Conservation (phyloP, 1,140 invertebrate species). For the Carcinoscorpius rotundicauda region DNA sequence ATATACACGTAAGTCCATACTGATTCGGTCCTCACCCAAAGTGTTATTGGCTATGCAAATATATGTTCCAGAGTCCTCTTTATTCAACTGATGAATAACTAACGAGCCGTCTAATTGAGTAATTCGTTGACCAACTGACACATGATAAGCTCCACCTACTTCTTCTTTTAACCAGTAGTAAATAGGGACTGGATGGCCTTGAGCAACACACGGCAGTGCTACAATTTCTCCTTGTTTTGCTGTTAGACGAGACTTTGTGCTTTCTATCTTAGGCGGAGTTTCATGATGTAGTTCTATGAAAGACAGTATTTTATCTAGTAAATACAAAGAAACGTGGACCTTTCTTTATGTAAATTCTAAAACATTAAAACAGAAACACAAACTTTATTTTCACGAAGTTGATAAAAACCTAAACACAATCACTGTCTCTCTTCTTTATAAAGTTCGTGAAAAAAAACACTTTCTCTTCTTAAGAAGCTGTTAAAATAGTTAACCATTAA, state of each 20-base stretch:
- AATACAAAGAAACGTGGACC: too few relatives aligned
- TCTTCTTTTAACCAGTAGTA: conserved; percentile 24
- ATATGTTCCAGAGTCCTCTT: conserved; percentile 19
- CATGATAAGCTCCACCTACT: conserved; percentile 10
- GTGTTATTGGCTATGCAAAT: conserved; percentile 22
- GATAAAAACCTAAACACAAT: too few relatives aligned
- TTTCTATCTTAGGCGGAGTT: conserved; percentile 17
- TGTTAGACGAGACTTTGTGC: conserved; percentile 21
- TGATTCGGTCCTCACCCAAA: conserved; percentile 19
- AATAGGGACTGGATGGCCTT: conserved; percentile 25
- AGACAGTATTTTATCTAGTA: too few relatives aligned
- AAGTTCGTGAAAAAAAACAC: too few relatives aligned
- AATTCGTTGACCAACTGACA: conserved; percentile 5
- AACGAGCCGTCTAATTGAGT: conserved; percentile 19
- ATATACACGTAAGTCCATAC: conserved; percentile 19
- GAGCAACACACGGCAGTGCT: conserved; percentile 34
- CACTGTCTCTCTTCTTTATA: too few relatives aligned
- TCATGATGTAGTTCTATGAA: conserved; percentile 10
- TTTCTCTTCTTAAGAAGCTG: too few relatives aligned
- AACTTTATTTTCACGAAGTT: too few relatives aligned
- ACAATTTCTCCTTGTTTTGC: conserved; percentile 26
- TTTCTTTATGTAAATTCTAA: too few relatives aligned
- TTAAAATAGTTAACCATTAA: too few relatives aligned
- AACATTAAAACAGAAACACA: too few relatives aligned
- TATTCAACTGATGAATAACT: conserved; percentile 18